Evolutionary conservation across 2,797 vertebrate species (phyloP).

Genomic region (Lagorchestes hirsutus): DNA sequence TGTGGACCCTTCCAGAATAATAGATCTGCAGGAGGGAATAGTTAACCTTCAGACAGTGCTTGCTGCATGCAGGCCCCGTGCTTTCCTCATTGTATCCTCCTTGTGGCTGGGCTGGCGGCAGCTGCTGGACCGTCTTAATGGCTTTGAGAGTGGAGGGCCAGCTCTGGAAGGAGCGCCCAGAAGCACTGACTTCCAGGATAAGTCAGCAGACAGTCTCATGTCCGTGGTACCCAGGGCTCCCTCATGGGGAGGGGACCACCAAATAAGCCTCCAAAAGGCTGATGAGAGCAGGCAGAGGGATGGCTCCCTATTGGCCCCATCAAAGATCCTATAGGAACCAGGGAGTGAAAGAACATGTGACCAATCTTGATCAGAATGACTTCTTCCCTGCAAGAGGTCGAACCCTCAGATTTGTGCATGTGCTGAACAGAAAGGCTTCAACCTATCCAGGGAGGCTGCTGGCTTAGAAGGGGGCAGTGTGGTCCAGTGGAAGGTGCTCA

Average conservation of each 20-base stretch:
- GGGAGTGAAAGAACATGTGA: not conserved
- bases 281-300: not conserved
- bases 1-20: not conserved
- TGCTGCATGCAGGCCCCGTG: rapidly evolving
- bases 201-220: not conserved
- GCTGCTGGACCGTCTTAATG: not conserved
- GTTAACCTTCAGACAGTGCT: not conserved
- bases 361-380: not conserved
- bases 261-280: not conserved
- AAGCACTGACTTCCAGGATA: no score
- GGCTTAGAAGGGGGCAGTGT: not conserved
- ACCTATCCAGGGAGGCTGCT: not conserved
- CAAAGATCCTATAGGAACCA: not conserved
- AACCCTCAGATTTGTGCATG: not conserved
- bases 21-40: not conserved
- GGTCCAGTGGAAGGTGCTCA: not conserved
- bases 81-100: not conserved
- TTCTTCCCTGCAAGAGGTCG: not conserved
- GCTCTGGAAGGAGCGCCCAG: not conserved
- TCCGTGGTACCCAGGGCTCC: not conserved
- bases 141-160: not conserved
- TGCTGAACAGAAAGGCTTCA: not conserved
- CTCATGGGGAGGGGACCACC: not conserved
- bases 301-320: no score
- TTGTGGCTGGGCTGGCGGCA: not conserved